Base-by-base conservation (phyloP, 2,797 vertebrate species). In the Onychomys arenicola region DNA sequence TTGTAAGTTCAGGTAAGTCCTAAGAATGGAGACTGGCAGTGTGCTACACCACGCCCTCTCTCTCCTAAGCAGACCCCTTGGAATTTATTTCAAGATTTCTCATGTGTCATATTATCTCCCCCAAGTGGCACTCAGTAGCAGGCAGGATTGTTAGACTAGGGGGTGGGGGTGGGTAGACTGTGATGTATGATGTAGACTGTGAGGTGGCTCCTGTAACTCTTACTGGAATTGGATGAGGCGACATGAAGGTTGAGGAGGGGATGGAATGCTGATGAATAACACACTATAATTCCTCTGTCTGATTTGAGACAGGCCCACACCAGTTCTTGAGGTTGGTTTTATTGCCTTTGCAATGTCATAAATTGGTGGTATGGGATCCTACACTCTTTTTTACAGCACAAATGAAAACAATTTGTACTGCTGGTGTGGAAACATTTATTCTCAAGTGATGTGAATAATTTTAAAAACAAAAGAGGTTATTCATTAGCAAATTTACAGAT, bases 401-500 rank as follows among this genome's bases (percentile, higher is more conserved):
- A 17, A 32, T 71, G 73, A 89, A 93, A 95, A 91, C 29, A 84
- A 1, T 57, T 34, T 84, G 73, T 13, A 29, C 65, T 94, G 90
- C 77, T 97, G 5, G 85, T 37, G 29, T 34, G 25, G 32, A 75
- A 19, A 77, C 7, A 11, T 37, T 93, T 80, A 81, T 94, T 92
- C 52, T 59, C 37, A 96, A 85, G 69, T 69, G 43, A 90, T 37
- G 57, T 29, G 10, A 57, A 32, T 46, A 87, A 34, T 96, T 55
- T 34, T 85, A 93, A 91, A 43, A 90, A 65, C 61, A 76, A 90
- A 94, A 71, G 16, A 90, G 81, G 55, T 85, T 40, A 63, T 86
- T 69, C 25, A 94, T 91, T 80, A 77, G 59, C 87, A 92, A 69
- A 81, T 96, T 83, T 95, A 76, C 88, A 81, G 89, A 46, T 52